Evolutionary conservation across 2,113 vertebrate genomes (phyloP).

Genomic region (Microtus montanus): DNA sequence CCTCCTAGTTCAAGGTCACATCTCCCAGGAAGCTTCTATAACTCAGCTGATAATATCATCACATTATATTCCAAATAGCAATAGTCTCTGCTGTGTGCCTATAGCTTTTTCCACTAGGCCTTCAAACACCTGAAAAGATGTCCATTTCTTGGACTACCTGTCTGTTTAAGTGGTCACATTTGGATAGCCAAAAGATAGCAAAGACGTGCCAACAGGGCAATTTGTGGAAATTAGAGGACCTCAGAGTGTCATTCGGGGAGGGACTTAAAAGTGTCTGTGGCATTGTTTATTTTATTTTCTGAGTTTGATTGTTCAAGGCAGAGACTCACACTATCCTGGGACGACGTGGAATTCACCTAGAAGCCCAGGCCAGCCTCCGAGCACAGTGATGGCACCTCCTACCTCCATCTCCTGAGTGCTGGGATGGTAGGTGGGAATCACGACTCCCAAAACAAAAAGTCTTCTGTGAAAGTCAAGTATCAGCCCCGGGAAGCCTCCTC

Average conservation of each 20-base stretch:
- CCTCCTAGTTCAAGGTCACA: background rate
- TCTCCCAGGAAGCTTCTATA: background rate
- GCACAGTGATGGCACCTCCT: background rate
- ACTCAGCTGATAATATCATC: background rate
- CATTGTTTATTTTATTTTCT: background rate
- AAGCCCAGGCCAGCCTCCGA: background rate
- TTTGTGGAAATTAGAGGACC: slow-evolving; percentile 1
- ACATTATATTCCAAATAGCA: background rate
- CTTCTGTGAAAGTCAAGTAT: background rate
- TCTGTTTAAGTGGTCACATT: slow-evolving; percentile 19
- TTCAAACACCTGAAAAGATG: background rate
- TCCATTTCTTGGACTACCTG: background rate
- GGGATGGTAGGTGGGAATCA: background rate
- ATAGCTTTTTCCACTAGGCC: background rate
- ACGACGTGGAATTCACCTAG: background rate
- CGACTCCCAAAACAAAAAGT: background rate
- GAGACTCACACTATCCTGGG: background rate
- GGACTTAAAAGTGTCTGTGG: background rate
- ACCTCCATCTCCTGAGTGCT: background rate
- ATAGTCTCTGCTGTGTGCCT: background rate
- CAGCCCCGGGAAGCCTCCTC: background rate
- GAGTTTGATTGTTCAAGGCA: background rate
- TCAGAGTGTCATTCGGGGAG: background rate
- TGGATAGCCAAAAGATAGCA: background rate
- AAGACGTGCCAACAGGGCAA: background rate